Evolutionary conservation across 2,113 vertebrate genomes (phyloP).

Genomic region (Athene cunicularia): DNA sequence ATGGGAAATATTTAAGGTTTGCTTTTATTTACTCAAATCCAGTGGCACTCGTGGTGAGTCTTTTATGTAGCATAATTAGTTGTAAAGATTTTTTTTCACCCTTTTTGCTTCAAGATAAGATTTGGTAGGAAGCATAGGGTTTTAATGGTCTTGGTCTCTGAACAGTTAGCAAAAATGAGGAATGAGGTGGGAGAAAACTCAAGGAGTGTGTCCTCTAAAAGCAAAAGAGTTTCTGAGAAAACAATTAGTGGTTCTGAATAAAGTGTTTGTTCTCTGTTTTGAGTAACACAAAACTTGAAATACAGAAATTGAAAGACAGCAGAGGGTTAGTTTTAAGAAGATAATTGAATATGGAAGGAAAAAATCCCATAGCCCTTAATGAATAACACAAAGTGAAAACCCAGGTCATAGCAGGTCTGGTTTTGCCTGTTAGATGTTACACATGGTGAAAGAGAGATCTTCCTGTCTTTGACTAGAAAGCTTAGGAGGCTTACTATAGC

Average conservation of each 20-base stretch:
- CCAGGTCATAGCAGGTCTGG: background rate
- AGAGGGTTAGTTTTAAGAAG: background rate
- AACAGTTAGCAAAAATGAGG: background rate
- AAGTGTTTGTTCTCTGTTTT: background rate
- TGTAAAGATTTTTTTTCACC: background rate
- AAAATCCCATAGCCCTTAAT: background rate
- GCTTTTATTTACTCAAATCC: background rate
- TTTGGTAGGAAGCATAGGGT: background rate
- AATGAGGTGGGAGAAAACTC: background rate
- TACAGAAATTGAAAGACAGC: background rate
- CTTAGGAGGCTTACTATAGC: background rate
- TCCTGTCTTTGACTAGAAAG: background rate
- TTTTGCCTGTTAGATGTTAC: background rate
- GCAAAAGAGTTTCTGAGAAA: background rate
- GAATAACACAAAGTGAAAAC: background rate
- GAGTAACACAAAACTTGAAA: background rate
- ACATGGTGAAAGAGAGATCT: background rate
- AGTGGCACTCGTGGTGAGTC: background rate
- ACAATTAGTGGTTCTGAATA: background rate
- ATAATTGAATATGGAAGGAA: background rate
- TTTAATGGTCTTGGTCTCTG: background rate
- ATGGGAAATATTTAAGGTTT: background rate
- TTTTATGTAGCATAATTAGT: background rate
- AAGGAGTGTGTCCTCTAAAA: background rate
- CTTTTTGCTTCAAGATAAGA: background rate